Evolutionary conservation across 2,113 vertebrate genomes (phyloP).

Genomic region (Uropsilus gracilis): DNA sequence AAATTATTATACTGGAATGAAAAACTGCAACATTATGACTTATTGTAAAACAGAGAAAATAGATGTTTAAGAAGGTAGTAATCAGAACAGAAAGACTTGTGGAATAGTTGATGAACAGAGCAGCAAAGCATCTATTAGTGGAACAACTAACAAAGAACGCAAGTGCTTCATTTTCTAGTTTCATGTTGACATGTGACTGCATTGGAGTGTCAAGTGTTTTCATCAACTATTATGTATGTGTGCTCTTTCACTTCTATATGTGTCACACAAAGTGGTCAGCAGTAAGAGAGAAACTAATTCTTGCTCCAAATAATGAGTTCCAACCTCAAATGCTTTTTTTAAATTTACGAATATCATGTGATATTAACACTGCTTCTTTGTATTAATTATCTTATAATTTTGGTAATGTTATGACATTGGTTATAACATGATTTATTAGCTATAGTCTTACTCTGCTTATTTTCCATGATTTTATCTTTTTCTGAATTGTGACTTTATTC

Average conservation of each 20-base stretch:
- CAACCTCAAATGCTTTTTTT: background rate
- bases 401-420: background rate
- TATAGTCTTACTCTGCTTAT: background rate
- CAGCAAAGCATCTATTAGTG: background rate
- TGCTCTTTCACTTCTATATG: background rate
- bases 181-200: background rate
- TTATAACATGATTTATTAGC: conserved; percentile 51
- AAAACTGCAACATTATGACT: background rate
- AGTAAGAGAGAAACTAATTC: conserved; percentile 11
- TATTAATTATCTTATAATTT: conserved; percentile 55
- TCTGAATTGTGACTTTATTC: conserved; percentile 53
- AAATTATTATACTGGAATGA: background rate
- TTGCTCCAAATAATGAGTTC: background rate
- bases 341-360: background rate
- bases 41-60: background rate
- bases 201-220: background rate
- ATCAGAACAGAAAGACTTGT: background rate
- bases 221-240: background rate
- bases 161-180: background rate
- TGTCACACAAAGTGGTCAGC: background rate
- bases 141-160: background rate
- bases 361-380: background rate
- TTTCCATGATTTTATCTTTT: conserved; percentile 45
- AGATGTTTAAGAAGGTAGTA: background rate
- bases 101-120: background rate